Percentiles rank a stretch among this genome's conserved stretches.
These are phyloP conservation scores for Cremastinae sp. DNA, from an alignment of 2,888 invertebrate genomes.

Conservation along the genomic window DNA sequence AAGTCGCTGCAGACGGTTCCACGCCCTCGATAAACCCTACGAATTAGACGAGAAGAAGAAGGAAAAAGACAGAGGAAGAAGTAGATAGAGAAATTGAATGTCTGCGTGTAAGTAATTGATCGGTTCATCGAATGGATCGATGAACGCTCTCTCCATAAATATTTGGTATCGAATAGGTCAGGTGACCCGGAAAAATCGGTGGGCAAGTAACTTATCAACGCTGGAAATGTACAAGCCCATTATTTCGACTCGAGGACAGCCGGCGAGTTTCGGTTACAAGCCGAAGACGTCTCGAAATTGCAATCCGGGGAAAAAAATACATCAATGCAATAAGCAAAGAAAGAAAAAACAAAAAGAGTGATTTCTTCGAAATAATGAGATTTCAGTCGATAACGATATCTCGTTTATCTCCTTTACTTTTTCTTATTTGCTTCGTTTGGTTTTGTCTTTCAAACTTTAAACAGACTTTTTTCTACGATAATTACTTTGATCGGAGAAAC, in stretches of 20 bases:
- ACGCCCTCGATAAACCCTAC: not conserved
- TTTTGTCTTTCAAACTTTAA: slow-evolving; percentile 30
- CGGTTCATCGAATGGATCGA: slow-evolving; percentile 59
- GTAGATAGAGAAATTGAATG: slow-evolving; percentile 13
- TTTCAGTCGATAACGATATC: slow-evolving; percentile 24
- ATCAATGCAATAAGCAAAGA: not conserved
- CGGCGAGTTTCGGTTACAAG: not conserved
- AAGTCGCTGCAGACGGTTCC: not conserved
- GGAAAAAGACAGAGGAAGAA: slow-evolving; percentile 6
- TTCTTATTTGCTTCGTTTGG: not conserved
- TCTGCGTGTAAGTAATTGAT: slow-evolving; percentile 57
- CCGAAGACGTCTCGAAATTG: too few relatives aligned
- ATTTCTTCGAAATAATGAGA: not conserved
- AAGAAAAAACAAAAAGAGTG: not conserved
- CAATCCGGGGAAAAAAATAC: not conserved
- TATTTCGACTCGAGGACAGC: slow-evolving; percentile 13
- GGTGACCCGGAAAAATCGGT: slow-evolving; percentile 45
- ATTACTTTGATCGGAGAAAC: slow-evolving; percentile 10
- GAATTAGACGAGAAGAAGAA: not conserved
- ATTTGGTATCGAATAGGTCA: slow-evolving; percentile 56
- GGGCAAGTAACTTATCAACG: slow-evolving; percentile 5
- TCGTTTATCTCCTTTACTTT: not conserved
- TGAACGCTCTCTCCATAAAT: slow-evolving; percentile 51
- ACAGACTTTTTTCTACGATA: slow-evolving; percentile 32
- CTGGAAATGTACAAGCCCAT: slow-evolving; percentile 6